Base-by-base conservation (phyloP, 2,797 vertebrate genomes). In the Emydoidea blandingii region DNA sequence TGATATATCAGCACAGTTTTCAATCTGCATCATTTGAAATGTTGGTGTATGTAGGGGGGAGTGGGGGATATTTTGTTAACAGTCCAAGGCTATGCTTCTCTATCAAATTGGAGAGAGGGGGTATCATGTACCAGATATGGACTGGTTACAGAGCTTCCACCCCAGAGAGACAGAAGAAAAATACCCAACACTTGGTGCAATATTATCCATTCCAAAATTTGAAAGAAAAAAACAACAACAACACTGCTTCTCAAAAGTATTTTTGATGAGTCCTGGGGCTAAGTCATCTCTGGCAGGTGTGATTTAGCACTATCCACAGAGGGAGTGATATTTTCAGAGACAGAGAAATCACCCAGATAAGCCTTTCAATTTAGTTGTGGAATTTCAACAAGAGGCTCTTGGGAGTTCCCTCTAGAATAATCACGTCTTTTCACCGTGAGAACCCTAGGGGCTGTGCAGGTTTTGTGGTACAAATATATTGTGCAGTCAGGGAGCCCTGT, bases 401-500 rank as follows among this genome's bases (percentile, higher is more conserved):
- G 44, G 19, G 25, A 7, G 49, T 21, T 92, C 68, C 12, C 16
- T 79, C 52, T 65, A 44, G 8, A 92, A 8, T 1, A 50, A 41
- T 57, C 0, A 9, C 87, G 74, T 91, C 9, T 57, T 65, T 16
- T 89, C 12, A 23, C 16, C 78, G 2, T 31, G 50, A 52, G 21
- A 86, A 6, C 12, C 34, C 14, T 16, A 41, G 62, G 11, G 25
- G 4, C 31, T 86, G 12, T 53, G 8, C 3, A 85, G 27, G 23
- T 88, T 85, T 79, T 37, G 44, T 76, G 29, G 89, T 88, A 37
- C 4, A 86, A 52, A 1, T 56, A 2, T 34, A n/a, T 2, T 52
- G 18, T 1, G 0, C 2, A 53, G 25, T 14, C 37, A 6, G 72
- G 72, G 47, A 79, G 50, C 2, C 0, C 9, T 31, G 8, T 59